Conservation (phyloP, 2,797 vertebrate species). For the Characodon lateralis region DNA sequence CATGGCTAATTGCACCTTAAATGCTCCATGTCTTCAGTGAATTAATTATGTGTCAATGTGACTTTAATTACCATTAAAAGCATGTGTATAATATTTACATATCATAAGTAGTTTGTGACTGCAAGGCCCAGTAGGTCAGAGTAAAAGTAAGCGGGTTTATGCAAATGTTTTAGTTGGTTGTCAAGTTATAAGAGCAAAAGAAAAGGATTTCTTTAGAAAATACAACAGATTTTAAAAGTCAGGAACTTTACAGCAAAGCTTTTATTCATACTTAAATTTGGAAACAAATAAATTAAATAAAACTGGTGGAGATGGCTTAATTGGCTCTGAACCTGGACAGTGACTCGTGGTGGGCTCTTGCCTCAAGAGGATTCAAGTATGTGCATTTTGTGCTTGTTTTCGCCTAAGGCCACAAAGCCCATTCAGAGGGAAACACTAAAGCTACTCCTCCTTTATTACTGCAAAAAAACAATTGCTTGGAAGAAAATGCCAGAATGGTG, state of each 20-base stretch:
- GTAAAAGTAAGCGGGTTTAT: conserved; percentile 27
- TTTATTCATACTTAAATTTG: conserved; percentile 51
- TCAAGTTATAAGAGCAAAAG: conserved; percentile 7
- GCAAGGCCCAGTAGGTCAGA: conserved; percentile 59
- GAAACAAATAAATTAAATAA: conserved; percentile 44
- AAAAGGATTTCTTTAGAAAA: conserved; percentile 1
- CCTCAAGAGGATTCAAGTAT: conserved; percentile 68
- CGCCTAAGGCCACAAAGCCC: conserved; percentile 72
- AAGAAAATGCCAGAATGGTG: conserved; percentile 80
- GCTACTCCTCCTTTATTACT: conserved; percentile 78
- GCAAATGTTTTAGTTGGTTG: conserved; percentile 8
- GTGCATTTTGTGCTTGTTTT: conserved; percentile 74
- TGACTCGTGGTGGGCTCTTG: conserved; percentile 37
- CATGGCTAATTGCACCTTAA: conserved; percentile 77
- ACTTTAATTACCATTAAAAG: conserved; percentile 73
- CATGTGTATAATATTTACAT: conserved; percentile 68
- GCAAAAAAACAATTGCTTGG: conserved; percentile 78
- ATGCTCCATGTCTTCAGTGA: conserved; percentile 62
- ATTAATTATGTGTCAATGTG: conserved; percentile 72
- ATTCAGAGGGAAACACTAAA: conserved; percentile 74
- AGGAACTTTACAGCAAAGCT: conserved; percentile 10
- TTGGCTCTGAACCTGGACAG: conserved; percentile 69
- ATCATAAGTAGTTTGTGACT: conserved; percentile 44
- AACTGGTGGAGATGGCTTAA: conserved; percentile 60
- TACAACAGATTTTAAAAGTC: conserved; percentile 6